Percentiles rank a stretch among this genome's conserved stretches.
Conservation (phyloP, 2,797 vertebrate genomes). For the Kryptolebias ocellatus region DNA sequence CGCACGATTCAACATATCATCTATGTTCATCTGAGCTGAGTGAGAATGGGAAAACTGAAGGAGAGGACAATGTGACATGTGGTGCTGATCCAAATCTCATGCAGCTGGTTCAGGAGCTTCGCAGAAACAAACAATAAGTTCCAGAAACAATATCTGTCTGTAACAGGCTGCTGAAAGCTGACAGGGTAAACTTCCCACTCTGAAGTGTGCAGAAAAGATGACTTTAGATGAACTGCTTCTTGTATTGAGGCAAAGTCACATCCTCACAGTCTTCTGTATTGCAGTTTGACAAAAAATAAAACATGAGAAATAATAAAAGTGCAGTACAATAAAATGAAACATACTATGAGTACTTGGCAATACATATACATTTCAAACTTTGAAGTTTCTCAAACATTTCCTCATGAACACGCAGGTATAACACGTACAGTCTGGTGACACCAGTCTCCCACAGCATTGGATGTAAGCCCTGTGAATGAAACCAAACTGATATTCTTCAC, state of each 20-base stretch:
- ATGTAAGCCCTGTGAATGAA: slow-evolving; percentile 25
- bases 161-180: neutral
- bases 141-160: neutral
- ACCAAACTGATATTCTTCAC: slow-evolving; percentile 11
- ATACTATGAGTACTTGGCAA: slow-evolving; percentile 37
- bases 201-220: neutral
- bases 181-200: neutral
- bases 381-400: neutral
- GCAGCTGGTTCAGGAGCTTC: neutral
- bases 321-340: slow-evolving; percentile 29
- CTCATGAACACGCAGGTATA: neutral
- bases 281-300: slow-evolving; percentile 12
- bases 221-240: neutral
- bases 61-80: neutral
- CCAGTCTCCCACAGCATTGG: slow-evolving; percentile 1
- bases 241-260: neutral
- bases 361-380: slow-evolving; percentile 14
- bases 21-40: neutral
- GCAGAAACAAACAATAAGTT: too few relatives aligned
- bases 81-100: neutral
- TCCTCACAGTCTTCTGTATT: neutral
- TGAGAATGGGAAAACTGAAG: neutral
- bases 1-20: neutral
- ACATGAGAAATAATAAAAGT: slow-evolving; percentile 20
- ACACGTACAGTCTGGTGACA: slow-evolving; percentile 3